Evolutionary conservation across 1,140 invertebrate species (phyloP), one percentile per base, ranked within the genome.

Genomic region (Oncopodura yosiiana): DNA sequence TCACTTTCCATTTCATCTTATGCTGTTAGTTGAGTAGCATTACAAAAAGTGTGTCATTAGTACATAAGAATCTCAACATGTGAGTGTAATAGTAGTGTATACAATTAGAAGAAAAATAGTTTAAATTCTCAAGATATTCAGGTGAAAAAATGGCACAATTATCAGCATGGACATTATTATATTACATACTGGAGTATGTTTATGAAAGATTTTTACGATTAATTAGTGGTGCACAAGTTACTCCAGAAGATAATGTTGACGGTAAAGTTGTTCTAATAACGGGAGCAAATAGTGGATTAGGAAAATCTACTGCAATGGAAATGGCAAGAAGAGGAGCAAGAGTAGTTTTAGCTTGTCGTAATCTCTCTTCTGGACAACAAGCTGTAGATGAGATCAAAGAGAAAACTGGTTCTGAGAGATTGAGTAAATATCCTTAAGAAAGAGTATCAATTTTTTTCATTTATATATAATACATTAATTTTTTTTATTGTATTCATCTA

Each of bases 181-280:
- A 36, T 16, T 49, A 34, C 14, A 37, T 49, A n/a, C 26, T 38
- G n/a, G 46, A 49, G 34, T 49, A 49, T 38, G 11, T 49, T 5
- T 16, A 4, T n/a, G 32, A 49, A 37, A 49, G 46, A 38, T 38
- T 49, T 37, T n/a, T 38, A n/a, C 30, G 46, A 38, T 30, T 94
- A 11, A 93, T 89, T n/a, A 89, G 89, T 41, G 80, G 81, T 51
- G 86, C 86, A 0, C 81, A 88, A 50, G 86, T 86, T 2, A 78
- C 81, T 58, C 82, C 83, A 66, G 58, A 60, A 51, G 19, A 30
- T 14, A 41, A 37, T 30, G 12, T 60, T 2, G 68, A 74, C 57
- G 75, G 74, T 34, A 75, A 76, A 69, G 68, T 73, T 53, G 77
- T 77, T 3, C 67, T 81, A 27, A 74, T 81, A n/a, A 81, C 79